Evolutionary conservation across 2,113 vertebrate species (phyloP), one percentile per base, ranked within the genome.

Genomic region (Strix aluco): DNA sequence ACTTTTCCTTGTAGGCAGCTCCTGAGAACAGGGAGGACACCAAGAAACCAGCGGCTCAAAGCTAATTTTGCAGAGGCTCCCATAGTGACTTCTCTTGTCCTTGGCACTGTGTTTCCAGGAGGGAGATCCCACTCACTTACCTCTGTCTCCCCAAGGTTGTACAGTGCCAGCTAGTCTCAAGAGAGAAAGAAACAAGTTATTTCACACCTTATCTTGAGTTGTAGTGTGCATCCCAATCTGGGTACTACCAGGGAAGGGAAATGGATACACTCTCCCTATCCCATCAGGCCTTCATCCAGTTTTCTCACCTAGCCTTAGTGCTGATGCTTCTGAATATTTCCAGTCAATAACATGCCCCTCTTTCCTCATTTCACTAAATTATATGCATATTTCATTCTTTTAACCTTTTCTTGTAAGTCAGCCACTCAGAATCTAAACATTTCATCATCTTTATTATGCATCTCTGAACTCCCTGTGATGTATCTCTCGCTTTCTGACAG

Each of bases 381-480:
- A 86, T 77, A 75, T 59, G 75, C 77, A 85, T 96, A 87, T 90
- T 96, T 94, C 85, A 91, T 91, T 90, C 74, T 83, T 89, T 92
- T 94, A 94, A 96, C 91, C 89, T 94, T 86, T 93, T 61, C 66
- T 88, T 93, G 42, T 94, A 92, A 88, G 89, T 85, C 49, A 88
- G 81, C 72, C 69, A 27, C 75, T 85, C 80, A 84, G 67, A 94
- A 84, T 89, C 58, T 59, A 93, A 94, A 79, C 91, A 88, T 95
- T 96, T 94, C 57, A 85, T 92, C 85, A 91, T 96, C 82, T 94
- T 94, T 90, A 87, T 92, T 94, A 73, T 38, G 51, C 34, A 73
- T 81, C 77, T 91, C 66, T 96, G 85, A 97, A 93, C 62, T 91
- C 63, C 71, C 13, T 69, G 30, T 87, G 62, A 81, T 92, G 58